Percentiles rank a stretch among this genome's conserved stretches.
phyloP scores from a whole-genome alignment of 2,888 invertebrate species.

The Tetropium fuscum region DNA sequence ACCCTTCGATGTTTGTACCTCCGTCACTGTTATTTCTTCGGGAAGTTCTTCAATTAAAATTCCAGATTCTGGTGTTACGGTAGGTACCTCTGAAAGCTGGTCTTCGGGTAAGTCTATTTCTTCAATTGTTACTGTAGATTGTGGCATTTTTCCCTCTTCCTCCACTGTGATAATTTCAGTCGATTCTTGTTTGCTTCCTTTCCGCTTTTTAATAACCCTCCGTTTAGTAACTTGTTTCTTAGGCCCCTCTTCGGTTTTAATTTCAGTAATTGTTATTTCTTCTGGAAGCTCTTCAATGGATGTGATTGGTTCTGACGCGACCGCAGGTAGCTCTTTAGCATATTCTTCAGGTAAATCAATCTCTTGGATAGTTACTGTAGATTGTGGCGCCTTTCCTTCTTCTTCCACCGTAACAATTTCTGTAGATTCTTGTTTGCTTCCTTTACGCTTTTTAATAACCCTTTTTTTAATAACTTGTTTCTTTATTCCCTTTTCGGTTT shows the following conservation, averaged over 20 bases:
- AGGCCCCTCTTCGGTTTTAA: constrained; percentile 49
- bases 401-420: constrained; percentile 58
- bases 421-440: constrained; percentile 59
- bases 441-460: constrained; percentile 53
- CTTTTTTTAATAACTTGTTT: constrained; percentile 48
- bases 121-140: constrained; percentile 59
- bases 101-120: constrained; percentile 51
- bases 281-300: constrained; percentile 49
- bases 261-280: constrained; percentile 43
- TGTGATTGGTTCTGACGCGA: not conserved
- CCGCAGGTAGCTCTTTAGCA: not conserved
- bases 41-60: not conserved
- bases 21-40: not conserved
- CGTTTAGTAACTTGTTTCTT: constrained; percentile 46
- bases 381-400: constrained; percentile 53
- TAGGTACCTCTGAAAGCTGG: constrained; percentile 19
- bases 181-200: not conserved
- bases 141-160: not conserved
- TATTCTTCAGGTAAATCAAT: constrained; percentile 60
- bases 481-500: constrained; percentile 41
- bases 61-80: not conserved
- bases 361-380: constrained; percentile 60
- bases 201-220: not conserved
- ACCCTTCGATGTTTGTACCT: not conserved
- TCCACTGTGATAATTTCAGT: not conserved